Evolutionary conservation across 2,888 invertebrate species (phyloP).

Genomic region (Luperina testacea): DNA sequence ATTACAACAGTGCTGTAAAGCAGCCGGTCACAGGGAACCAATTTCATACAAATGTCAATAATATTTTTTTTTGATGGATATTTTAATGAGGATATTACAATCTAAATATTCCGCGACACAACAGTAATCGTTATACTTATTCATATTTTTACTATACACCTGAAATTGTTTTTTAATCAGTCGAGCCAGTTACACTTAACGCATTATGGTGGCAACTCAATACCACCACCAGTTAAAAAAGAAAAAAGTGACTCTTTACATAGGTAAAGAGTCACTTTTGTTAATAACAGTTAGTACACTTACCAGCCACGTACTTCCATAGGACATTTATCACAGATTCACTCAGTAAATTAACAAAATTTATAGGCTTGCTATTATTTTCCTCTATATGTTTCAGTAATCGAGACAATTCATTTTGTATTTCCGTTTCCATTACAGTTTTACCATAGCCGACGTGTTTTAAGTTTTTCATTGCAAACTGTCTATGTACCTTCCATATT

Average conservation of each 20-base stretch:
- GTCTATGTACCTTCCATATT: constrained; percentile 92
- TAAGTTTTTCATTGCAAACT: constrained; percentile 92
- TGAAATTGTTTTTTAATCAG: constrained; percentile 3
- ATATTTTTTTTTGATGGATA: not conserved
- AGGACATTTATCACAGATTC: constrained; percentile 92
- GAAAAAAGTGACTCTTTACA: no score
- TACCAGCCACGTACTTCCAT: constrained; percentile 93
- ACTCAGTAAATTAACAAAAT: constrained; percentile 89
- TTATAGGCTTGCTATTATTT: constrained; percentile 79
- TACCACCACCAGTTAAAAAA: not conserved
- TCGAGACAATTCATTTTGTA: constrained; percentile 89
- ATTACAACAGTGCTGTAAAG: not conserved
- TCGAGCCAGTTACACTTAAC: not conserved
- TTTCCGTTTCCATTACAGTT: constrained; percentile 90
- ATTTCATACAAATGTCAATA: not conserved
- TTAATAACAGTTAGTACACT: constrained; percentile 23
- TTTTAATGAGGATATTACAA: not conserved
- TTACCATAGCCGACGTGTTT: constrained; percentile 92
- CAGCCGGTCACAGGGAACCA: not conserved
- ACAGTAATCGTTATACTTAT: not conserved
- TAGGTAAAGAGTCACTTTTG: not conserved
- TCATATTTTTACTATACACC: not conserved
- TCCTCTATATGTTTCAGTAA: constrained; percentile 85
- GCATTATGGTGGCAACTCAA: not conserved
- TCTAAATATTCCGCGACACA: not conserved